Conservation (phyloP, 2,113 vertebrate genomes). For the Grus americana region DNA sequence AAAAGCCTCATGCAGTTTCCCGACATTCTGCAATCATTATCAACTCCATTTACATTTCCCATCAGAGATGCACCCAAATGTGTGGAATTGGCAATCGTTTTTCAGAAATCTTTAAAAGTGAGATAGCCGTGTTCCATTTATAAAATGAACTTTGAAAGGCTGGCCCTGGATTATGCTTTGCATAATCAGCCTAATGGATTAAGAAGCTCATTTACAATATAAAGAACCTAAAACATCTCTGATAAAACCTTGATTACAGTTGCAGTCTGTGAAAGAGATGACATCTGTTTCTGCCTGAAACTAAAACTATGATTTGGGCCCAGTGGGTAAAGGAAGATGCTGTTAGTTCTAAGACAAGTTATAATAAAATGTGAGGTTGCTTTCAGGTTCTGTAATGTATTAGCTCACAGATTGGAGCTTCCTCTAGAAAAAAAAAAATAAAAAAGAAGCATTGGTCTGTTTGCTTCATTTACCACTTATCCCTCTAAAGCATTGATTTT, state of each 20-base stretch:
- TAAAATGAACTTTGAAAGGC: constrained; percentile 38
- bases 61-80: constrained; percentile 28
- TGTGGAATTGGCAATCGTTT: not conserved
- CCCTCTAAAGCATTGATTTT: constrained; percentile 5
- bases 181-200: constrained; percentile 57
- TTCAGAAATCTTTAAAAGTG: constrained; percentile 49
- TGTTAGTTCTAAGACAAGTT: not conserved
- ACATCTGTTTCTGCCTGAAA: constrained; percentile 21
- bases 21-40: constrained; percentile 17
- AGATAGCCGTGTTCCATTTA: constrained; percentile 12
- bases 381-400: not conserved
- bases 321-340: not conserved
- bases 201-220: constrained; percentile 49
- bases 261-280: not conserved
- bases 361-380: not conserved
- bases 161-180: constrained; percentile 26
- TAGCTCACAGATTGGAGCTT: not conserved
- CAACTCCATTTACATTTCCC: constrained; percentile 53
- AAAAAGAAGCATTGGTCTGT: not conserved
- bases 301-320: not conserved
- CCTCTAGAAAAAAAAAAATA: not conserved
- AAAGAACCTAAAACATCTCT: not conserved
- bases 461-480: not conserved
- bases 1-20: constrained; percentile 9
- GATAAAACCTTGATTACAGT: constrained; percentile 44